Conservation (phyloP, 2,113 vertebrate species). For the Tonatia bakeri region DNA sequence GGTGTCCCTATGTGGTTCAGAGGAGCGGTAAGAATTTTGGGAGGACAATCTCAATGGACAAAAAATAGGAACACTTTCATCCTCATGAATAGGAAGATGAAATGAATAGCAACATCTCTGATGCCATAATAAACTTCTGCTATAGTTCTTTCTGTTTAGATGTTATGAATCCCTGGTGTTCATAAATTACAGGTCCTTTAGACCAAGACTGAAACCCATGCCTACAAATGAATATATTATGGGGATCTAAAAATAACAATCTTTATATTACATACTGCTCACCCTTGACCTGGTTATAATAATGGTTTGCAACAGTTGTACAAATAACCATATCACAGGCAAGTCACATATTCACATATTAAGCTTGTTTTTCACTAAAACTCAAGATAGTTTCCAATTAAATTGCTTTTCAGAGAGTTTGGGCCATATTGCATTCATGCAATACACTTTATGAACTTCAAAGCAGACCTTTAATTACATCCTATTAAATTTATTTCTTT, state of each 20-base stretch:
- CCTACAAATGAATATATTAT: not conserved
- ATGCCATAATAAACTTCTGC: not conserved
- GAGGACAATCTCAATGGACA: constrained; percentile 8
- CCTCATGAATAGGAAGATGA: not conserved
- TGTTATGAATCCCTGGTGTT: not conserved
- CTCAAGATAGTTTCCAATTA: not conserved
- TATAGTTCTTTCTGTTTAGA: not conserved
- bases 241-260: not conserved
- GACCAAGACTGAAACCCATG: not conserved
- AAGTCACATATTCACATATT: not conserved
- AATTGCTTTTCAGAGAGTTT: not conserved
- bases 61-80: not conserved
- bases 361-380: constrained; percentile 3
- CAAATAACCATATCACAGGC: not conserved
- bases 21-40: not conserved
- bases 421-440: not conserved
- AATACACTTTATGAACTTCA: not conserved
- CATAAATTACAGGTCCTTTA: not conserved
- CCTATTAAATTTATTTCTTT: not conserved
- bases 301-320: not conserved
- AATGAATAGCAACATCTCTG: not conserved
- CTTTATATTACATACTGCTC: not conserved
- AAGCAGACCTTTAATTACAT: constrained; percentile 8
- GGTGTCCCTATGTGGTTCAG: not conserved
- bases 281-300: not conserved